Conservation (phyloP, 2,888 invertebrate genomes). For the Tenthredo mesomela region DNA sequence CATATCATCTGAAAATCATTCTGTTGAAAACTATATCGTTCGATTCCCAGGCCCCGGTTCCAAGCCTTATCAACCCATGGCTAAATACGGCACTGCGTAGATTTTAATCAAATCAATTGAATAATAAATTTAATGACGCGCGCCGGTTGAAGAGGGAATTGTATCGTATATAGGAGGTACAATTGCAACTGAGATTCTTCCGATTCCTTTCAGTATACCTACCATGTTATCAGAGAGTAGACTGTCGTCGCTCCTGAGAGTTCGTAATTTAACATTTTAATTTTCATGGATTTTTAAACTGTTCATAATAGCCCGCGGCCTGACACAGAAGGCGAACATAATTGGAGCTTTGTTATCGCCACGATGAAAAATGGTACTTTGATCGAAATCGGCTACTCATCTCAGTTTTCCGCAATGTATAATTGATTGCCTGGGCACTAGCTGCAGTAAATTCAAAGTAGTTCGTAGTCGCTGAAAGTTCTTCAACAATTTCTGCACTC, state of each 20-base stretch:
- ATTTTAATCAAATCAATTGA: slow-evolving; percentile 34
- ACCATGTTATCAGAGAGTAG: neutral
- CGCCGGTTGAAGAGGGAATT: neutral
- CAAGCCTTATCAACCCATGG: neutral
- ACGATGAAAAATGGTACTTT: slow-evolving; percentile 4
- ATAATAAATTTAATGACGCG: neutral
- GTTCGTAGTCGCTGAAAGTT: neutral
- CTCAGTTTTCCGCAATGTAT: neutral
- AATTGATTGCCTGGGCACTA: neutral
- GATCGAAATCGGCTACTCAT: neutral
- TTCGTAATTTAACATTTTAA: neutral
- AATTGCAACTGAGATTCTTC: neutral
- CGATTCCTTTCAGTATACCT: neutral
- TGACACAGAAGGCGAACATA: slow-evolving; percentile 12
- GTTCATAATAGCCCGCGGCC: slow-evolving; percentile 9
- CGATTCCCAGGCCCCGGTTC: neutral
- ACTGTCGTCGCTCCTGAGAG: neutral
- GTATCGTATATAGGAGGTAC: neutral
- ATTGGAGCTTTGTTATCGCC: slow-evolving; percentile 19
- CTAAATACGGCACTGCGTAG: neutral
- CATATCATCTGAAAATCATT: neutral
- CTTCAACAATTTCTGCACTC: neutral
- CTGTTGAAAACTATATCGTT: neutral
- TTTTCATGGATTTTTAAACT: neutral
- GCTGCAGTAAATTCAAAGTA: neutral